Percentiles rank a stretch among this genome's conserved stretches.
Conservation (phyloP, 2,888 invertebrate species). For the Platynereis dumerilii region DNA sequence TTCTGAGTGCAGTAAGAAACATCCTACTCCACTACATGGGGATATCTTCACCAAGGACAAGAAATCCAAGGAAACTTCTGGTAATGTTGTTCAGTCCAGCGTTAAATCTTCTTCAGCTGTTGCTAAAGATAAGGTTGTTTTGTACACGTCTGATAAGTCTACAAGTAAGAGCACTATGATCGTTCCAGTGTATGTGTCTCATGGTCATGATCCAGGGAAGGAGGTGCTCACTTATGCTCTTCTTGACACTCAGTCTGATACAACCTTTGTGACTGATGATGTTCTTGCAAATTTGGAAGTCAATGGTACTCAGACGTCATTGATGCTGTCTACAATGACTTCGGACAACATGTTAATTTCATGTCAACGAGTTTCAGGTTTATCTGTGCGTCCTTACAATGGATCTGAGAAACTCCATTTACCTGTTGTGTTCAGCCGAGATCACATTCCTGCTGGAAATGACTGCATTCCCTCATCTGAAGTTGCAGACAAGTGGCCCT, state of each 20-base stretch:
- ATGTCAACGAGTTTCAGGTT: too few species aligned
- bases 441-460: neutral
- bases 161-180: neutral
- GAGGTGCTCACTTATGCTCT: neutral
- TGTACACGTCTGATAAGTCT: too few species aligned
- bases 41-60: neutral
- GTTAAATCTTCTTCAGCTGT: neutral
- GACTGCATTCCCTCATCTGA: too few species aligned
- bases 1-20: neutral
- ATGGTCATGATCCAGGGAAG: neutral
- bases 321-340: too few species aligned
- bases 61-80: neutral
- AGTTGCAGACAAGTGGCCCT: too few species aligned
- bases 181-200: neutral
- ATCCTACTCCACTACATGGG: constrained; percentile 1
- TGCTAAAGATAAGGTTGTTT: too few species aligned
- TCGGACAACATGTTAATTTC: too few species aligned
- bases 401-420: neutral
- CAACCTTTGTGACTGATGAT: neutral
- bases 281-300: too few species aligned
- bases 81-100: neutral
- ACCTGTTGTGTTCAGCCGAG: neutral
- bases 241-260: constrained; percentile 3
- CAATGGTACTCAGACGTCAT: too few species aligned
- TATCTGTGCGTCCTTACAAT: too few species aligned